phyloP scores from a whole-genome alignment of 2,888 invertebrate genomes.

The Encarsia formosa region DNA sequence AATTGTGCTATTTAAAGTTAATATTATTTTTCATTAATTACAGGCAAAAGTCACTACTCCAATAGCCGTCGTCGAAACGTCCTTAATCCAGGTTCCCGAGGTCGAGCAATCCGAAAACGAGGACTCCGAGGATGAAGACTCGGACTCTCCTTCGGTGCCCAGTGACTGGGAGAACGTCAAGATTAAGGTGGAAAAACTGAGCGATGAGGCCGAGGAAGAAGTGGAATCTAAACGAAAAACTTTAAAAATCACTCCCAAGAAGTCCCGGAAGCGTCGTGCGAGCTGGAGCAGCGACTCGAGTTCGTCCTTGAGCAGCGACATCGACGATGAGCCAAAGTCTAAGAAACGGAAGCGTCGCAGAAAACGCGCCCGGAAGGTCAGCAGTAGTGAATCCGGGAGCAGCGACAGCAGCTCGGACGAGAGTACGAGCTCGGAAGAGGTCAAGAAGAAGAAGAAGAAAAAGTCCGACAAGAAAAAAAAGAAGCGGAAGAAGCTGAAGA shows the following conservation, averaged over 20 bases:
- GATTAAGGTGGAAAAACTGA: constrained; percentile 42
- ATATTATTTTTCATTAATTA: no score
- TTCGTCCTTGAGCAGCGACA: constrained; percentile 39
- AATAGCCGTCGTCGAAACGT: no score
- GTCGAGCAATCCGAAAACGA: background rate
- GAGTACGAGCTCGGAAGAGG: constrained; percentile 36
- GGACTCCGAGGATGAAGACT: constrained; percentile 9
- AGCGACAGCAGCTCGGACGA: constrained; percentile 39
- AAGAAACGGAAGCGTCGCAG: constrained; percentile 22
- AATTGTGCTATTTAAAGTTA: no score
- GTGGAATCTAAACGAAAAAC: constrained; percentile 20
- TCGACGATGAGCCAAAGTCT: constrained; percentile 31
- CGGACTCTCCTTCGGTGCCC: constrained; percentile 37
- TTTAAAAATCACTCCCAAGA: constrained; percentile 30
- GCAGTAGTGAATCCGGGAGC: constrained; percentile 37
- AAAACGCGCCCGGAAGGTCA: constrained; percentile 21
- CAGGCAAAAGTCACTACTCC: no score
- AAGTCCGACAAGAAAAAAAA: constrained; percentile 35
- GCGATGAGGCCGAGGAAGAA: constrained; percentile 33
- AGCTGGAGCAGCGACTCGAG: constrained; percentile 38
- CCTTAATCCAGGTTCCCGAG: no score
- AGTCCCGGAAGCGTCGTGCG: constrained; percentile 28
- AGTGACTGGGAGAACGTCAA: constrained; percentile 44
- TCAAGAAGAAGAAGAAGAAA: constrained; percentile 35
- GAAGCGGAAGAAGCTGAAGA: constrained; percentile 36